Percentiles rank a stretch among this genome's conserved stretches.
Evolutionary conservation across 2,113 vertebrate species (phyloP).

Genomic region (Damaliscus lunatus): DNA sequence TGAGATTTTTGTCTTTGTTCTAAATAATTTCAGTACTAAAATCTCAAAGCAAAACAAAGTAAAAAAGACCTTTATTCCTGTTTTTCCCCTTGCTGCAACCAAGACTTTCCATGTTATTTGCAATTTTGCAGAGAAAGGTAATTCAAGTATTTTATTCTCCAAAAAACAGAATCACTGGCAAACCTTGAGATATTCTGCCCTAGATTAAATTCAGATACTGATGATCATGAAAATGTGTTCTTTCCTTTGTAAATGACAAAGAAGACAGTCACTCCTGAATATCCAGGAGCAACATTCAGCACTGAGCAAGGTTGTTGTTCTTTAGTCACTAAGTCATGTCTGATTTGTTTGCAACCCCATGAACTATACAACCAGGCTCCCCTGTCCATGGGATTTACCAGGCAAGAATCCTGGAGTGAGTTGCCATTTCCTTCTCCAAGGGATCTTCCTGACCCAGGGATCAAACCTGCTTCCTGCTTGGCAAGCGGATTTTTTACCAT

Average conservation of each 20-base stretch:
- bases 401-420: background rate
- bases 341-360: background rate
- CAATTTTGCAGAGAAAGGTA: conserved; percentile 4
- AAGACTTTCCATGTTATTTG: conserved; percentile 28
- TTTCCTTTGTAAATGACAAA: background rate
- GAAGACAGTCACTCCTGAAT: background rate
- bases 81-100: background rate
- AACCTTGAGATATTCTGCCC: conserved; percentile 9
- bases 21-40: conserved; percentile 12
- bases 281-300: background rate
- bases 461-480: background rate
- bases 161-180: conserved; percentile 14
- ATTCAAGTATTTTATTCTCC: conserved; percentile 38
- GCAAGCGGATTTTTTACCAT: background rate
- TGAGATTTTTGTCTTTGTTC: background rate
- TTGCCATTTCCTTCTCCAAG: background rate
- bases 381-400: background rate
- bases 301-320: background rate
- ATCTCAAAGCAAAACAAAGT: background rate
- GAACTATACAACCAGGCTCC: background rate
- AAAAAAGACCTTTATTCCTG: background rate
- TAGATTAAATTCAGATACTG: conserved; percentile 12
- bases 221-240: background rate
- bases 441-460: background rate
- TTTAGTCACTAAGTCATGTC: background rate